phyloP scores from a whole-genome alignment of 2,113 vertebrate species.

The Amphilophus citrinellus region DNA sequence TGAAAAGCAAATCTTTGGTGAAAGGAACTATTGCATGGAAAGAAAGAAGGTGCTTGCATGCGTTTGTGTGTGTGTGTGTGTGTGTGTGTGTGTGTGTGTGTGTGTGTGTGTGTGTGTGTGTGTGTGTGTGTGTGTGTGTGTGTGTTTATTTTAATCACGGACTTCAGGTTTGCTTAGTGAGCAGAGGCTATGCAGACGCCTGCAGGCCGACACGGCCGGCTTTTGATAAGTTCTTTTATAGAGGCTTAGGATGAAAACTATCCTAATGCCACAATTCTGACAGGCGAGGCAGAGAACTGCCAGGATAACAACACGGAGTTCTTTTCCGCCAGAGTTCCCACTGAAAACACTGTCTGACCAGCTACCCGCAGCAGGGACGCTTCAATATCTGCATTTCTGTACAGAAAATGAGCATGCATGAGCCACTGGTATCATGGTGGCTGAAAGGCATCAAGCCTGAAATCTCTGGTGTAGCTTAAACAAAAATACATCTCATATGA shows the following conservation, averaged over 20 bases:
- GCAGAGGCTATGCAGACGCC: constrained; percentile 46
- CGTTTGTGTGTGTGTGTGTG: neutral
- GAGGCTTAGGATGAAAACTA: constrained; percentile 54
- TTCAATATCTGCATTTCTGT: constrained; percentile 34
- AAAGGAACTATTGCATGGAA: constrained; percentile 13
- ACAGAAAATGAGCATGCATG: neutral
- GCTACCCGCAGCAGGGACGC: neutral
- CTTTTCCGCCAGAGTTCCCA: neutral
- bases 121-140: neutral
- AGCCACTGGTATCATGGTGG: constrained; percentile 17
- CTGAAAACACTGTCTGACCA: constrained; percentile 12
- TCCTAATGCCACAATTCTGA: constrained; percentile 52
- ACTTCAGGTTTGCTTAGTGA: constrained; percentile 52
- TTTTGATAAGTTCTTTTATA: constrained; percentile 53
- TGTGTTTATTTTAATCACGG: constrained; percentile 43
- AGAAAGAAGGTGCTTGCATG: neutral
- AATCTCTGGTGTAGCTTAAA: constrained; percentile 22
- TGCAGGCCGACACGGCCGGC: constrained; percentile 33
- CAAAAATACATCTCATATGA: constrained; percentile 15
- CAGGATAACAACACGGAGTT: constrained; percentile 5
- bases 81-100: neutral
- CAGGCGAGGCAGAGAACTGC: constrained; percentile 18
- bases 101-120: neutral
- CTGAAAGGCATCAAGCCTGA: constrained; percentile 2
- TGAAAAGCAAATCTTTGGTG: constrained; percentile 43